These are phyloP conservation scores for Colletes collaris DNA, from an alignment of 2,888 invertebrate species.

Conservation along the genomic window DNA sequence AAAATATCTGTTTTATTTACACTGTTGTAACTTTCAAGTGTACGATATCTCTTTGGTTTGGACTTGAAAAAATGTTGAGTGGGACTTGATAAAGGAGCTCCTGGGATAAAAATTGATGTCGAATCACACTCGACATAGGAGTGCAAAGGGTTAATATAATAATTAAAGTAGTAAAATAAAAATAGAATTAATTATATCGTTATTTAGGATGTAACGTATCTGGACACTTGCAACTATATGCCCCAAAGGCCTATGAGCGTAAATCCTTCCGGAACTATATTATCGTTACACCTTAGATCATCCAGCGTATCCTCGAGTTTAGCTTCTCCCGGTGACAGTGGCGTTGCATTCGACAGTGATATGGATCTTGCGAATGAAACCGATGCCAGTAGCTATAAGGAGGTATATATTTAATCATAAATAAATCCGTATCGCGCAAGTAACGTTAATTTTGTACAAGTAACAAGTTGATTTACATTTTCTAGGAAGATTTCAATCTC, in stretches of 20 bases:
- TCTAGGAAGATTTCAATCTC: slow-evolving; percentile 79
- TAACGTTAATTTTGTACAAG: not conserved
- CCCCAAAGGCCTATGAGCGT: slow-evolving; percentile 82
- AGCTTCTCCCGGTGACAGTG: slow-evolving; percentile 91
- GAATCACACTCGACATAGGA: too few relatives aligned
- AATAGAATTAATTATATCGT: not conserved
- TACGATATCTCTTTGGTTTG: too few relatives aligned
- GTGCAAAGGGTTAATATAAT: too few relatives aligned
- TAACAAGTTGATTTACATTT: slow-evolving; percentile 36
- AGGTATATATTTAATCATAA: slow-evolving; percentile 66
- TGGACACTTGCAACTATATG: slow-evolving; percentile 82
- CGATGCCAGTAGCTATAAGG: slow-evolving; percentile 80
- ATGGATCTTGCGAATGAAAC: slow-evolving; percentile 81
- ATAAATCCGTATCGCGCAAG: not conserved
- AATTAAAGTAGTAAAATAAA: too few relatives aligned
- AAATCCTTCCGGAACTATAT: slow-evolving; percentile 79
- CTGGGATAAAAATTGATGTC: too few relatives aligned
- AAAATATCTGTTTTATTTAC: too few relatives aligned
- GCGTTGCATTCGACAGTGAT: slow-evolving; percentile 84
- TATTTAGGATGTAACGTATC: slow-evolving; percentile 80
- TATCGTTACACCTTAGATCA: slow-evolving; percentile 79
- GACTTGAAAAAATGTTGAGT: too few relatives aligned
- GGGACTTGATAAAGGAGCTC: too few relatives aligned
- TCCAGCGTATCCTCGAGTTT: slow-evolving; percentile 83
- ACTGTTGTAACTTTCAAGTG: too few relatives aligned